These are phyloP conservation scores for Pantherophis vulpinus DNA, from an alignment of 2,797 vertebrate genomes.

Conservation along the genomic window DNA sequence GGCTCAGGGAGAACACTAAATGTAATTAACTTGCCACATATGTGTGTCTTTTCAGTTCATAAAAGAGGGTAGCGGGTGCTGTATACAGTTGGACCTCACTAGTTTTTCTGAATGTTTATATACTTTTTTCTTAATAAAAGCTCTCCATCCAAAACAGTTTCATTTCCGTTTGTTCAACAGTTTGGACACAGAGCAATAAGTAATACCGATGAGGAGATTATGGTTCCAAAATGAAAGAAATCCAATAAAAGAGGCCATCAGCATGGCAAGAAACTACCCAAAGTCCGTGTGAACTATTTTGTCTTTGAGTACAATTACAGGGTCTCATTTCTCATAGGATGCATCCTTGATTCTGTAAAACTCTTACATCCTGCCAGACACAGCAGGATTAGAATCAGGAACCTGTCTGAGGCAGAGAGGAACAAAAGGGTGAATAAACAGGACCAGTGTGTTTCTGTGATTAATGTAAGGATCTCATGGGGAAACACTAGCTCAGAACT, in stretches of 20 bases:
- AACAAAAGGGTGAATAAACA: background rate
- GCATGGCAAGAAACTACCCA: conserved; percentile 36
- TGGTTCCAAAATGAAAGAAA: conserved; percentile 37
- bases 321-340: background rate
- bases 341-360: background rate
- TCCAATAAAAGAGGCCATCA: conserved; percentile 47
- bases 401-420: background rate
- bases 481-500: background rate
- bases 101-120: background rate
- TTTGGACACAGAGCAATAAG: conserved; percentile 47
- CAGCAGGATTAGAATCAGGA: background rate
- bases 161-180: conserved; percentile 69
- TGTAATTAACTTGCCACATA: conserved; percentile 62
- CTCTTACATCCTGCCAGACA: background rate
- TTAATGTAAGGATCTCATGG: background rate
- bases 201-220: conserved; percentile 64
- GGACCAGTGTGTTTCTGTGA: background rate
- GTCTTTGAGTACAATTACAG: conserved; percentile 41
- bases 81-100: conserved; percentile 12
- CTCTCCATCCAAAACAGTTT: conserved; percentile 61
- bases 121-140: conserved; percentile 42
- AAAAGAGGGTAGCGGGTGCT: conserved; percentile 37
- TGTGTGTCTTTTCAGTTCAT: background rate
- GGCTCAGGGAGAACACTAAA: conserved; percentile 55
- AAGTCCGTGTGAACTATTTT: conserved; percentile 51